These are phyloP conservation scores for Hystrix brachyura DNA, from an alignment of 2,113 vertebrate genomes.

Conservation along the genomic window DNA sequence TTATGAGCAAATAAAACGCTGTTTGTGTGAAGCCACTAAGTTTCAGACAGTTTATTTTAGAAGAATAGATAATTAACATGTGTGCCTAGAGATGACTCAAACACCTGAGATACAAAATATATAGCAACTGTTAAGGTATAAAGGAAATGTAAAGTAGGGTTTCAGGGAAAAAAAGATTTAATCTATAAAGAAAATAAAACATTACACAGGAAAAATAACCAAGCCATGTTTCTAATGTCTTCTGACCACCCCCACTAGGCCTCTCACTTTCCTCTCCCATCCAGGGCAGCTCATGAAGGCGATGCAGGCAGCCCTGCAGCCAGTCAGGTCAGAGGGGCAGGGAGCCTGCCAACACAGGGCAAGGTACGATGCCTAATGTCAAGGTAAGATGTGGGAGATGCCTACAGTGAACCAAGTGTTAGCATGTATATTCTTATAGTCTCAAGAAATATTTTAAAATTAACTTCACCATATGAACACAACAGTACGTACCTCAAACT, in stretches of 20 bases:
- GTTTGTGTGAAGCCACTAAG: neutral
- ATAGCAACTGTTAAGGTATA: neutral
- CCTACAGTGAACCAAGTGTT: neutral
- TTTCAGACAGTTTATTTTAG: neutral
- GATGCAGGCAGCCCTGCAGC: neutral
- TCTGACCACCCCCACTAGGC: neutral
- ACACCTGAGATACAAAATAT: neutral
- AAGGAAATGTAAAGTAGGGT: slow-evolving; percentile 1
- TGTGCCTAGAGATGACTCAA: neutral
- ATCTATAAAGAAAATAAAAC: neutral
- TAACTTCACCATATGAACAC: neutral
- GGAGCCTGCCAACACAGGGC: neutral
- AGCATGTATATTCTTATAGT: neutral
- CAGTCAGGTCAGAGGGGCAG: neutral
- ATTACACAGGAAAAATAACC: neutral
- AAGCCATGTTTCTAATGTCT: neutral
- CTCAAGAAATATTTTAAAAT: slow-evolving; percentile 1
- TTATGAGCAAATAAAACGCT: neutral
- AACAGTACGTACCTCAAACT: neutral
- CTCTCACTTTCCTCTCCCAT: neutral
- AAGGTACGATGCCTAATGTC: neutral
- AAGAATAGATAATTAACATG: neutral
- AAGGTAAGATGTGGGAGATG: neutral
- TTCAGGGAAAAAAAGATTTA: neutral
- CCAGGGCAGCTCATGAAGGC: neutral